Evolutionary conservation across 2,888 invertebrate genomes (phyloP), one percentile per base, ranked within the genome.

Genomic region (Andrena minutula): DNA sequence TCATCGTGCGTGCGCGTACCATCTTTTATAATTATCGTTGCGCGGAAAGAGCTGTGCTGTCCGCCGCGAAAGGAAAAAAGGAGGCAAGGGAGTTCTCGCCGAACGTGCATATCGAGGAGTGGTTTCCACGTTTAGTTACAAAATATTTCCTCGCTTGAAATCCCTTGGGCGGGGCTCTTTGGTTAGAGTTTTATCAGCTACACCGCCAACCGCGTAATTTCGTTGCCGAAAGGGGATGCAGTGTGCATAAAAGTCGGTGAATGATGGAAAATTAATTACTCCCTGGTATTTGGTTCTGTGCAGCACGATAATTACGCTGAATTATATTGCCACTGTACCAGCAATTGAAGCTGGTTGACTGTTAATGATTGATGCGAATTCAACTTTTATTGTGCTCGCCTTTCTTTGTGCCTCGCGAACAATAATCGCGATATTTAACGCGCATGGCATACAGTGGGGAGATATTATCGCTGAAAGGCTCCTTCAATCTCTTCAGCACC

Each of bases 11-110:
- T 65, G 58, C 30, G 41, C 28, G 32, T 49, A 28, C 23, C 47
- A 75, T 70, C 75, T 58, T 70, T 79, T 58, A 60, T 56, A 75
- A 75, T 69, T 70, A 47, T 63, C 63, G 69, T 28, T n/a, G 6
- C 20, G 26, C 23, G 28, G 32, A 28, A 41, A 12, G 35, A 2
- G 12, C n/a, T 1, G 16, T 16, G 60, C 20, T 16, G 4, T 68
- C 12, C 30, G 8, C 23, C 3, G 0, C 23, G 10, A 16, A 16
- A 60, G n/a, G 30, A 8, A 60, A 8, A 60, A n/a, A 8, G n/a
- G 58, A n/a, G 30, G 3, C 6, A 2, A 30, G 16, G 30, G 30
- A 60, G 30, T 0, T 16, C 12, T 30, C 8, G n/a, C 1, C 12
- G 26, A 16, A 58, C 58, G 58, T 28, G n/a, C n/a, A n/a, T n/a